These are phyloP conservation scores for Pyrocoelia pectoralis DNA, from an alignment of 2,888 invertebrate genomes.

Conservation along the genomic window DNA sequence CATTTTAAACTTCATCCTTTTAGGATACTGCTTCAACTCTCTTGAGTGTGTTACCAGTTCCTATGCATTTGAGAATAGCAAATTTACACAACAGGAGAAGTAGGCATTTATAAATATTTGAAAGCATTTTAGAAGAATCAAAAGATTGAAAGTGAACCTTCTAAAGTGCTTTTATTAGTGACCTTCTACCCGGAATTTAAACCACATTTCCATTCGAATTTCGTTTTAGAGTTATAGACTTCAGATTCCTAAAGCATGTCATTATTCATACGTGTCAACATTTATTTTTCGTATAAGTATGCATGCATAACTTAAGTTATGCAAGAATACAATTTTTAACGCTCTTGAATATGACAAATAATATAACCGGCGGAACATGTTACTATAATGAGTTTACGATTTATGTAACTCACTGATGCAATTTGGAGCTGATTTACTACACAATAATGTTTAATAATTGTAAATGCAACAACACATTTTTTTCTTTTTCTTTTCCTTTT, in stretches of 20 bases:
- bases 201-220: conserved; percentile 14
- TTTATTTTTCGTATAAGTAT: neutral
- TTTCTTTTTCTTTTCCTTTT: too few species aligned
- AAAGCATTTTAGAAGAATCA: conserved; percentile 13
- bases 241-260: neutral
- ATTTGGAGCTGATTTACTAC: neutral
- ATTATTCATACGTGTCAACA: neutral
- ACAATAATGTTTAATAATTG: neutral
- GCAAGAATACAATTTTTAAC: neutral
- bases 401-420: too few species aligned
- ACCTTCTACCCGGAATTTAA: conserved; percentile 9
- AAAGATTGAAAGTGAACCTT: conserved; percentile 16
- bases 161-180: conserved; percentile 17
- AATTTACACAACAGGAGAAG: conserved; percentile 8
- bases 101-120: conserved; percentile 18
- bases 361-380: too few species aligned
- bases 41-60: neutral
- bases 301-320: neutral
- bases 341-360: neutral
- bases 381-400: too few species aligned
- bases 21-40: neutral
- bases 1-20: too few species aligned
- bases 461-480: neutral
- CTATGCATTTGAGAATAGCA: conserved; percentile 7
- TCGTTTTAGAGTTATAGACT: conserved; percentile 5